Conservation (phyloP, 2,888 invertebrate species). For the Dichetophora obliterata region DNA sequence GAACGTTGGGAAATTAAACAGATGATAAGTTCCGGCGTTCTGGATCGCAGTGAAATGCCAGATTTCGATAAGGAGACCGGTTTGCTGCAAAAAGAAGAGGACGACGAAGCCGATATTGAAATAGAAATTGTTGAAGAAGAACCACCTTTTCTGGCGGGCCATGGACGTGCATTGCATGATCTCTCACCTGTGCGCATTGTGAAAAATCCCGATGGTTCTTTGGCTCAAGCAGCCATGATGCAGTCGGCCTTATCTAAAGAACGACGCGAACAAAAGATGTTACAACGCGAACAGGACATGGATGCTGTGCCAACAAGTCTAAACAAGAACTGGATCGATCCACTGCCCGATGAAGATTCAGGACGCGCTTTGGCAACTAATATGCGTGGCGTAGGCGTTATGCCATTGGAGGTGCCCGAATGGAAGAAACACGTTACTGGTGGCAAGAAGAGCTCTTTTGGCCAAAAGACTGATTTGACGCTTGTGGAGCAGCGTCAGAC, state of each 20-base stretch:
- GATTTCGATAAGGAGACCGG: conserved; percentile 98
- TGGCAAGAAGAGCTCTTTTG: conserved; percentile 97
- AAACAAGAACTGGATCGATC: conserved; percentile 97
- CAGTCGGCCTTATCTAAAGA: conserved; percentile 98
- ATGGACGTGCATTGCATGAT: conserved; percentile 91
- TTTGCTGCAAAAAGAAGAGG: conserved; percentile 89
- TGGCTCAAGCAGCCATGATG: conserved; percentile 99
- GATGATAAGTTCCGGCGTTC: conserved; percentile 93
- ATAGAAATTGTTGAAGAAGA: conserved; percentile 99
- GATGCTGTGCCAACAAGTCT: conserved; percentile 85
- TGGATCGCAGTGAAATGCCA: conserved; percentile 93
- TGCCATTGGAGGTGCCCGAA: conserved; percentile 94
- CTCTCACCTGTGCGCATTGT: conserved; percentile 95
- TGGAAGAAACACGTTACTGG: conserved; percentile 99
- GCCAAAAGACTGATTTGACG: conserved; percentile 95
- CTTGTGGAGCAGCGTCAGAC: conserved; percentile 95
- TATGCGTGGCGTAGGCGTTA: conserved; percentile 86
- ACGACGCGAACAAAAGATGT: conserved; percentile 94
- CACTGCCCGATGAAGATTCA: conserved; percentile 86
- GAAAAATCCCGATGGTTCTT: conserved; percentile 98
- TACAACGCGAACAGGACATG: conserved; percentile 93
- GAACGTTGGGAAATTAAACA: conserved; percentile 98
- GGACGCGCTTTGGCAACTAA: conserved; percentile 81
- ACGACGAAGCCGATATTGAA: conserved; percentile 96
- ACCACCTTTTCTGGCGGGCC: conserved; percentile 95